A percentile compares a stretch with the other conserved stretches of the same genome.
These are phyloP conservation scores for Caenorhabditis panamensis DNA, from an alignment of 2,888 invertebrate species.

Conservation along the genomic window DNA sequence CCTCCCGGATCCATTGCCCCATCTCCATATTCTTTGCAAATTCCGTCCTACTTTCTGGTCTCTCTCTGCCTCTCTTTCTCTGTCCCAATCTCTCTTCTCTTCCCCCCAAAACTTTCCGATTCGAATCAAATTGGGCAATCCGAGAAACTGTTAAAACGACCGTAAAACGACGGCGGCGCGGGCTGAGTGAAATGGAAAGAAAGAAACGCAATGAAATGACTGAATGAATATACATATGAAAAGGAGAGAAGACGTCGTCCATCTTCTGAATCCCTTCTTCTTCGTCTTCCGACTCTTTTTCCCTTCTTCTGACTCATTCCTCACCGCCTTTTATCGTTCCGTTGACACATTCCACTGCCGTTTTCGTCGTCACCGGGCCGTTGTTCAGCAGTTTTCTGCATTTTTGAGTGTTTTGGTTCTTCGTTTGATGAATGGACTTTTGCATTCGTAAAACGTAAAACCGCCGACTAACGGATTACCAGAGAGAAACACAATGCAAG, in stretches of 20 bases:
- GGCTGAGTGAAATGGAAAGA: slow-evolving; percentile 16
- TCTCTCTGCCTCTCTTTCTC: slow-evolving; percentile 6
- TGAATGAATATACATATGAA: slow-evolving; percentile 48
- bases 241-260: slow-evolving; percentile 1
- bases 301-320: slow-evolving; percentile 24
- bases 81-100: slow-evolving; percentile 15
- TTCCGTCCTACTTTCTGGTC: slow-evolving; percentile 43
- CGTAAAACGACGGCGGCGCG: slow-evolving; percentile 32
- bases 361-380: not conserved
- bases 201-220: slow-evolving; percentile 6
- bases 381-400: not conserved
- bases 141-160: slow-evolving; percentile 56
- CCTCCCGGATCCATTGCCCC: not conserved
- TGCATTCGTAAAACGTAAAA: not conserved
- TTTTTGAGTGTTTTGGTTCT: slow-evolving; percentile 4
- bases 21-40: slow-evolving; percentile 29
- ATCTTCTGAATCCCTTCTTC: not conserved
- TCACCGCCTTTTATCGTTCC: not conserved
- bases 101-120: not conserved
- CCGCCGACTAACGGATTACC: slow-evolving; percentile 13
- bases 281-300: not conserved
- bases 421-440: not conserved
- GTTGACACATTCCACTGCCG: slow-evolving; percentile 1
- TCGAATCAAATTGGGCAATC: slow-evolving; percentile 24
- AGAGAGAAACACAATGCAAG: not conserved